These are phyloP conservation scores for Darevskia nairensis DNA, from an alignment of 2,797 vertebrate genomes.

Conservation along the genomic window DNA sequence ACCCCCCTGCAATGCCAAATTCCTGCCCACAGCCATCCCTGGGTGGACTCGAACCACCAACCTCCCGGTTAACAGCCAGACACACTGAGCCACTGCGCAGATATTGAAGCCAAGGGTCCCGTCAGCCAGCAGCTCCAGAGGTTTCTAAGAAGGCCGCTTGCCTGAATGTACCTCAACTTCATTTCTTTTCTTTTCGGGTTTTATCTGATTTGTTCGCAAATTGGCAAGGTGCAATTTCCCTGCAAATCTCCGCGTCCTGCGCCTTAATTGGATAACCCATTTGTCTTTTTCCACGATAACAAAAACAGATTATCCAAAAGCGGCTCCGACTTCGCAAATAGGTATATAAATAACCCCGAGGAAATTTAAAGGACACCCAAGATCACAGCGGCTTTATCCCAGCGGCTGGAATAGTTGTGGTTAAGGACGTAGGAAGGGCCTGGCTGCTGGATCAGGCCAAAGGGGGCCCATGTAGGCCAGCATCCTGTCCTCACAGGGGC, in stretches of 20 bases:
- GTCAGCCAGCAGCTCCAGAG: rapidly evolving
- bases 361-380: not conserved
- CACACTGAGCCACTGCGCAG: too few relatives aligned
- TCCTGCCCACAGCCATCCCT: too few relatives aligned
- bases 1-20: too few relatives aligned
- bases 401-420: not conserved
- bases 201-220: not conserved
- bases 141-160: not conserved
- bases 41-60: too few relatives aligned
- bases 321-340: not conserved
- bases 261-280: not conserved
- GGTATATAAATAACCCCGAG: not conserved
- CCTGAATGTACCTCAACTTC: not conserved
- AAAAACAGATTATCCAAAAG: not conserved
- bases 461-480: too few relatives aligned
- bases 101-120: not conserved
- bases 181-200: not conserved
- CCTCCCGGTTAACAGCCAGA: too few relatives aligned
- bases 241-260: not conserved
- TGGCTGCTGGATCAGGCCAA: too few relatives aligned
- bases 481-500: too few relatives aligned
- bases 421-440: too few relatives aligned
- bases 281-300: not conserved
- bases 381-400: not conserved
- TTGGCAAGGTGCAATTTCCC: not conserved